Evolutionary conservation across 2,888 invertebrate species (phyloP).

Genomic region (Pheosia gnoma): DNA sequence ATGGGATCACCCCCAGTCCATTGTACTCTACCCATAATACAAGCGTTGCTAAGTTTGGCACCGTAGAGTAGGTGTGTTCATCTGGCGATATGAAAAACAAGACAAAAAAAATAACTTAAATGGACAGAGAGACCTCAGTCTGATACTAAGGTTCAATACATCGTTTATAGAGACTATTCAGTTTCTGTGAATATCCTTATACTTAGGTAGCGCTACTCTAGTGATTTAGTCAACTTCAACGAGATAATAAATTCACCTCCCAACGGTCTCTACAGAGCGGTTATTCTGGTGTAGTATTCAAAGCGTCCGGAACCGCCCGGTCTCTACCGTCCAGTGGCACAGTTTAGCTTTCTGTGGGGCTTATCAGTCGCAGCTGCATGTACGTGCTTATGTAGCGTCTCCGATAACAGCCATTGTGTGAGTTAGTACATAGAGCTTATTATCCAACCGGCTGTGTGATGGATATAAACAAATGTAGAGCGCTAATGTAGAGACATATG

Average conservation of each 20-base stretch:
- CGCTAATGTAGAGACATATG: neutral
- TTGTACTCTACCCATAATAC: too few species aligned
- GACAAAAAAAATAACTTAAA: too few species aligned
- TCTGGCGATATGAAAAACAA: too few species aligned
- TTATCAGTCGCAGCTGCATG: neutral
- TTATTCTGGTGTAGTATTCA: neutral
- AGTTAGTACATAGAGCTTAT: neutral
- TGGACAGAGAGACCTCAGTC: too few species aligned
- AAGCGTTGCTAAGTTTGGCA: too few species aligned
- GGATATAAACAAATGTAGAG: neutral
- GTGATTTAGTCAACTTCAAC: neutral
- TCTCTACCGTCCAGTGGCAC: neutral
- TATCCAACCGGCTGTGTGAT: neutral
- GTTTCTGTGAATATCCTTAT: too few species aligned
- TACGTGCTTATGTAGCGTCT: neutral
- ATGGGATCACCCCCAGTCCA: too few species aligned
- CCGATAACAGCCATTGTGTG: neutral
- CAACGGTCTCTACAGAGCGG: neutral
- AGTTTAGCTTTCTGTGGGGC: neutral
- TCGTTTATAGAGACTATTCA: too few species aligned
- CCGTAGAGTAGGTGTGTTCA: too few species aligned
- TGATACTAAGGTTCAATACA: too few species aligned
- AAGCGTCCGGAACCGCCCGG: constrained; percentile 1
- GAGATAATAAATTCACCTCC: neutral
- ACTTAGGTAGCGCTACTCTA: neutral